Base-by-base conservation (phyloP, 2,113 vertebrate genomes). In the Eleginops maclovinus region DNA sequence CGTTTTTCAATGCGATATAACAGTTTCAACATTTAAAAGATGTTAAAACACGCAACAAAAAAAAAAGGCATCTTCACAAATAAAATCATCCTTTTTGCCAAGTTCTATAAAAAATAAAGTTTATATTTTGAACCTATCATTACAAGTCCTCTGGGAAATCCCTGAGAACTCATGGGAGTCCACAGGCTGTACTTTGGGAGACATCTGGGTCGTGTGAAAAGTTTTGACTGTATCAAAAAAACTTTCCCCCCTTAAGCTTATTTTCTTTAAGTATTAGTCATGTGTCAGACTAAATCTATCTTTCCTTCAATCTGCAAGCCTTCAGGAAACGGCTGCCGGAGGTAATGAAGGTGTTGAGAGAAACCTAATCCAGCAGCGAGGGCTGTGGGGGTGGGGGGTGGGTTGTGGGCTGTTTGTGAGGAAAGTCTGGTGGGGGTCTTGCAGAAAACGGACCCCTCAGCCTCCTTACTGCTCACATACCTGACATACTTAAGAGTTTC, bases 401-500 rank as follows among this genome's bases (percentile, higher is more conserved):
- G n/a, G 22, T 55, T 3, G 28, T 28, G 31, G 31, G 31, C 31
- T 36, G 31, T 36, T 31, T 8, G 31, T 36, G 36, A 12, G 61
- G 50, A 16, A 22, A 1, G 17, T 19, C 15, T 47, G 14, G 46
- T 21, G 1, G 31, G 6, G 31, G 31, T 36, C 31, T 36, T 36
- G 31, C 31, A 36, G 7, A 36, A 36, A 36, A 36, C 7, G 0
- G 7, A 36, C 19, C 55, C 24, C 60, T 55, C 49, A 4, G 75
- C 63, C 77, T 75, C 63, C 78, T 64, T 60, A 14, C n/a, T 3
- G 28, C 24, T 75, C 81, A 77, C 84, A 93, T 87, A 74, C 82
- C 84, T 73, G 76, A 49, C 83, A 92, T 92, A 75, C 74, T 74
- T 79, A 13, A 60, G 36, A 84, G 63, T 71, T 66, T 88, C 71